phyloP scores from a whole-genome alignment of 2,888 invertebrate genomes.

The Lasioglossum leucozonium region DNA sequence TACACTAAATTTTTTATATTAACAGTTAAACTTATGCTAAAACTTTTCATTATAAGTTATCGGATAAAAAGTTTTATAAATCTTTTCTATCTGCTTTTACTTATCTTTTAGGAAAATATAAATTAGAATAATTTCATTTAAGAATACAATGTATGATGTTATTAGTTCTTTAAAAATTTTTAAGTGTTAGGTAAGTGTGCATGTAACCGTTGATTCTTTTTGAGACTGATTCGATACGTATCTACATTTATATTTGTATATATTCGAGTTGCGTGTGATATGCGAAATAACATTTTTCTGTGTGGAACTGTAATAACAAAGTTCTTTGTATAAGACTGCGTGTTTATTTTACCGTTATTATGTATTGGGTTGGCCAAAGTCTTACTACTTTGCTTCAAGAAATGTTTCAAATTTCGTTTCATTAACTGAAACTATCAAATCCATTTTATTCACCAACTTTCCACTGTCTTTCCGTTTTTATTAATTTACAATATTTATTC shows the following conservation, averaged over 20 bases:
- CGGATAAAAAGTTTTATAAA: neutral
- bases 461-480: neutral
- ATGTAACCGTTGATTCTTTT: neutral
- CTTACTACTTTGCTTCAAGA: neutral
- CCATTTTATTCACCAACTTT: neutral
- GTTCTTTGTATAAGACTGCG: neutral
- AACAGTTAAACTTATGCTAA: neutral
- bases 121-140: neutral
- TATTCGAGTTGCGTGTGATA: neutral
- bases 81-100: neutral
- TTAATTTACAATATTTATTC: neutral
- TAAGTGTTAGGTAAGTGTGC: neutral
- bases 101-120: neutral
- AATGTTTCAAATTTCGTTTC: neutral
- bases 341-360: neutral
- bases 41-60: no score
- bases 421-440: neutral
- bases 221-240: slow-evolving; percentile 1
- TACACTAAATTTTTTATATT: neutral
- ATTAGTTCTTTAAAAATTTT: neutral
- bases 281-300: neutral
- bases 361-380: neutral
- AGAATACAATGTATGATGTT: neutral
- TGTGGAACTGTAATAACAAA: neutral
- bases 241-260: neutral